A percentile compares a stretch with the other conserved stretches of the same genome.
phyloP scores from a whole-genome alignment of 2,797 vertebrate genomes.

The Brotula barbata region DNA sequence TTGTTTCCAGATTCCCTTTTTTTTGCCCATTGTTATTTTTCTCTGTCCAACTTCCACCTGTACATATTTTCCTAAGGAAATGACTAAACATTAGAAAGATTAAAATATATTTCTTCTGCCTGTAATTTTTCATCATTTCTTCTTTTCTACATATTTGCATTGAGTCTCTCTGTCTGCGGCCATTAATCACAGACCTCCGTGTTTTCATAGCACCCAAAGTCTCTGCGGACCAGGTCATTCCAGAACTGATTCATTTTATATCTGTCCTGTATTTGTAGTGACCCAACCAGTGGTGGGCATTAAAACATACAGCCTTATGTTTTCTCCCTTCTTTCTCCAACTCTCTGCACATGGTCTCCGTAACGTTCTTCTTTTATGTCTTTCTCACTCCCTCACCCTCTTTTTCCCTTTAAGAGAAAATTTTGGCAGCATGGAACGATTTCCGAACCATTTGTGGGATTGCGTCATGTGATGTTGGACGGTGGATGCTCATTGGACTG shows the following conservation, averaged over 20 bases:
- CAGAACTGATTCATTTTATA: slow-evolving; percentile 76
- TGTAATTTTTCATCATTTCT: no score
- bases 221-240: slow-evolving; percentile 63
- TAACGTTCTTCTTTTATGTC: slow-evolving; percentile 11
- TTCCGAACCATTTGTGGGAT: slow-evolving; percentile 73
- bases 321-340: slow-evolving; percentile 49
- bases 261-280: slow-evolving; percentile 77
- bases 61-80: slow-evolving; percentile 3
- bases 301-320: slow-evolving; percentile 71
- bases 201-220: no score
- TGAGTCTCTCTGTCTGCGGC: background rate
- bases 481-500: slow-evolving; percentile 68
- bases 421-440: slow-evolving; percentile 68
- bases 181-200: no score
- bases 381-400: slow-evolving; percentile 6
- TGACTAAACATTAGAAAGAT: slow-evolving; percentile 7
- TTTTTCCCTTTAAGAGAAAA: slow-evolving; percentile 54
- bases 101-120: no score
- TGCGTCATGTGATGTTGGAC: slow-evolving; percentile 69
- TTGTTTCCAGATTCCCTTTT: slow-evolving; percentile 40
- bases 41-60: slow-evolving; percentile 13
- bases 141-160: background rate
- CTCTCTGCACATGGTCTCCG: slow-evolving; percentile 9
- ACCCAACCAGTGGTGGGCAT: slow-evolving; percentile 74
- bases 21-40: slow-evolving; percentile 40